Evolutionary conservation across 2,113 vertebrate genomes (phyloP).

Genomic region (Protobothrops flavoviridis): DNA sequence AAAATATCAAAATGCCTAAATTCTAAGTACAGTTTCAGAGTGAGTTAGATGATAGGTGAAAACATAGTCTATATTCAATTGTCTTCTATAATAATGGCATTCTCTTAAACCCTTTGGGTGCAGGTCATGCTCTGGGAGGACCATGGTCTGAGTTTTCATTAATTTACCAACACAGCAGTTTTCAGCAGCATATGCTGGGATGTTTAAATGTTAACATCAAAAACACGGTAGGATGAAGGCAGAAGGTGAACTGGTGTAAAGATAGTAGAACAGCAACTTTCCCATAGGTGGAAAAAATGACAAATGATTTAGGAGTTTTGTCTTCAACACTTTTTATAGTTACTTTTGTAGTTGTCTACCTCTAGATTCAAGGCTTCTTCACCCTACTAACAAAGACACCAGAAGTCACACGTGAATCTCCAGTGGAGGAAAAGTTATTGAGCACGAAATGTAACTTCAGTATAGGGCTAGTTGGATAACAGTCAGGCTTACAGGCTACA

Average conservation of each 20-base stretch:
- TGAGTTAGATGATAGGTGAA: background rate
- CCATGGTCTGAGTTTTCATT: background rate
- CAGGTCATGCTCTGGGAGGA: background rate
- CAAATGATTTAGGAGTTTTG: background rate
- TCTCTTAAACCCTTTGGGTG: background rate
- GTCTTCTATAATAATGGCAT: too few species aligned
- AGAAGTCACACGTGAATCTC: background rate
- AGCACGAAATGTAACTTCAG: background rate
- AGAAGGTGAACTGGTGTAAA: too few species aligned
- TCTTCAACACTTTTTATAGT: too few species aligned
- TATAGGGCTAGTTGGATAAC: background rate
- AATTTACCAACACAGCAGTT: background rate
- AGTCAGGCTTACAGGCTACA: background rate
- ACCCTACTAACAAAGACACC: background rate
- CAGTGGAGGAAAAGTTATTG: background rate
- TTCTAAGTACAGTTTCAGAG: too few species aligned
- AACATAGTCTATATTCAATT: background rate
- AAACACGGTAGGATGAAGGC: background rate
- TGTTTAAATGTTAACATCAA: background rate
- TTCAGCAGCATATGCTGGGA: background rate
- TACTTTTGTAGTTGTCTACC: background rate
- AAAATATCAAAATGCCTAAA: too few species aligned
- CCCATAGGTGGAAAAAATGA: background rate
- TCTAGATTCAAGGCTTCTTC: too few species aligned
- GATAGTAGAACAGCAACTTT: background rate